Percentiles rank a stretch among this genome's conserved stretches.
phyloP scores from a whole-genome alignment of 1,140 invertebrate species.

The Batillaria attramentaria region DNA sequence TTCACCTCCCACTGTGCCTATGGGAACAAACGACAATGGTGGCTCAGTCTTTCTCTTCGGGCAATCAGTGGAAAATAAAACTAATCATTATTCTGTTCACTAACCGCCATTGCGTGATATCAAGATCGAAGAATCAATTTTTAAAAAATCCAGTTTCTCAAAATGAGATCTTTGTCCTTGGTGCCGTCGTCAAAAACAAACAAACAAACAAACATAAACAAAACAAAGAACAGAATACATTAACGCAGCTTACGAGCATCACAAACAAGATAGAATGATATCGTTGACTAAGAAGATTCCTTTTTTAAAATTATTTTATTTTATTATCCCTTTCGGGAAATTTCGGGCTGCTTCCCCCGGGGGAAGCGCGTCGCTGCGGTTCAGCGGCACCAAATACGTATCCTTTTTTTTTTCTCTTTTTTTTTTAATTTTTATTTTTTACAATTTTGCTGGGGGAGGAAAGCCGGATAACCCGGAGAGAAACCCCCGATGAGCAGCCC shows the following conservation, averaged over 20 bases:
- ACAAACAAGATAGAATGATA: background rate
- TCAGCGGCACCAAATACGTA: background rate
- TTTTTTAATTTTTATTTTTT: background rate
- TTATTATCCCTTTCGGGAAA: background rate
- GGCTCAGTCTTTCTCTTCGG: background rate
- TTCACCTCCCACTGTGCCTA: constrained; percentile 59
- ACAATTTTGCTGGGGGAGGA: background rate
- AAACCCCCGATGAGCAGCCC: background rate
- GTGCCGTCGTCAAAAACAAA: background rate
- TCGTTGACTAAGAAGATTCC: background rate
- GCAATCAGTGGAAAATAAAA: too few species aligned
- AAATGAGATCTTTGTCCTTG: background rate
- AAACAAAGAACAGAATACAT: background rate
- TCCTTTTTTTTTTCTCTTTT: background rate
- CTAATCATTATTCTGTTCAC: background rate
- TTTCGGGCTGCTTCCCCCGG: background rate
- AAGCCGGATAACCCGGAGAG: background rate
- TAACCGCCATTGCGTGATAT: background rate
- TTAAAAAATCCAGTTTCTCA: background rate
- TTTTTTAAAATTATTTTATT: background rate
- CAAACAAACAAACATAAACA: background rate
- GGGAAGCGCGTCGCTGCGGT: background rate
- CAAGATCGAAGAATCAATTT: background rate
- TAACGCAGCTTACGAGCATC: background rate
- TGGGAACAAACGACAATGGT: constrained; percentile 23